Evolutionary conservation across 2,113 vertebrate genomes (phyloP), one percentile per base, ranked within the genome.

Genomic region (Tachuris rubrigastra): DNA sequence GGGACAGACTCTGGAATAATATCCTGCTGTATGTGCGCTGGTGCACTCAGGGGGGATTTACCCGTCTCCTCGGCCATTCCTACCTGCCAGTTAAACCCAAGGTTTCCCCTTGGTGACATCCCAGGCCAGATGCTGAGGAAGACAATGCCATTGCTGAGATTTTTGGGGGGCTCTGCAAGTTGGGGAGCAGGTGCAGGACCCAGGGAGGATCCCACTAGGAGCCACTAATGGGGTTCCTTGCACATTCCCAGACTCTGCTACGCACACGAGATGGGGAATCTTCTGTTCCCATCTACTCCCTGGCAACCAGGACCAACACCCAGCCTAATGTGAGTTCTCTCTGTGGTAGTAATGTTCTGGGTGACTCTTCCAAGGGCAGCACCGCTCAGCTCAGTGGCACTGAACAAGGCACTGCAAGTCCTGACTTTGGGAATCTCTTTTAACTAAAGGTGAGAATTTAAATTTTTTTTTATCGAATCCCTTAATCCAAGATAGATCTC

Each of bases 11-110:
- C n/a, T 58, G 56, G 23, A 81, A 55, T 55, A 24, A 67, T 25
- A 19, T 72, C 63, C 76, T 52, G 49, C 80, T 67, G 52, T 6
- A 0, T 3, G 5, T 50, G 42, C 35, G 33, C 23, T 0, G 0
- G 30, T 47, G 58, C 14, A 10, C 47, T 75, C 80, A 15, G 31
- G 41, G 44, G 35, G 39, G 60, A 42, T 30, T 71, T 9, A 72
- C 69, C 47, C 71, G 66, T 56, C 71, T 89, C 59, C 53, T 23
- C 37, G 33, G 35, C 53, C 6, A 2, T 39, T 42, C 1, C 1
- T 37, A 19, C 27, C 63, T 42, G 16, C 24, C 58, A 28, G 25
- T 67, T 33, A 47, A 67, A 75, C 9, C 27, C 73, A 37, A 94
- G 28, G 17, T 24, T 59, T 59, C 21, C 60, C 22, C 3, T 1